Evolutionary conservation across 2,888 invertebrate genomes (phyloP).

Genomic region (Caradrina kadenii): DNA sequence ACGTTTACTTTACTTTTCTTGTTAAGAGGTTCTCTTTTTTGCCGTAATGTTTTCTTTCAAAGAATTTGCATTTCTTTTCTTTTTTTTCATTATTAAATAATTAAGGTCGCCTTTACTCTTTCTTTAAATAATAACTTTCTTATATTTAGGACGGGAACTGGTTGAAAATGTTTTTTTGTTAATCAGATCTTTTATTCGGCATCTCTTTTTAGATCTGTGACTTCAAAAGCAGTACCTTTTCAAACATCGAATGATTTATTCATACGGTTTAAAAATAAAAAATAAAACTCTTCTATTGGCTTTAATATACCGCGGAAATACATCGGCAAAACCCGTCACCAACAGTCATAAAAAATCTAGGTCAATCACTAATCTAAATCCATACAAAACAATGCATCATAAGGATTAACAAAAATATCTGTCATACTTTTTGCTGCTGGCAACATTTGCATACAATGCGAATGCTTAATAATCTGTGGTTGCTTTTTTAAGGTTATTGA

Average conservation of each 20-base stretch:
- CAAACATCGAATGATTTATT: too few species aligned
- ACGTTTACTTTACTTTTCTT: conserved; percentile 14
- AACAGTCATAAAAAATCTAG: conserved; percentile 48
- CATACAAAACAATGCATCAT: conserved; percentile 63
- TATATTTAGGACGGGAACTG: not conserved
- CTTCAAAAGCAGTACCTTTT: too few species aligned
- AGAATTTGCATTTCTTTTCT: conserved; percentile 33
- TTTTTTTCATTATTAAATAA: conserved; percentile 34
- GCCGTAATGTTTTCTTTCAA: conserved; percentile 33
- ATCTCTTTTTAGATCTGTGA: too few species aligned
- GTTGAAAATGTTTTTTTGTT: conserved; percentile 22
- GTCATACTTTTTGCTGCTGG: conserved; percentile 56
- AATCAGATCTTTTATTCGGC: conserved; percentile 1
- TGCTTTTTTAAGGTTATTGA: conserved; percentile 60
- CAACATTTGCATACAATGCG: conserved; percentile 74
- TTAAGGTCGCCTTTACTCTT: conserved; percentile 43
- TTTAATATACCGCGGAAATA: conserved; percentile 25
- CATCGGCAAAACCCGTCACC: conserved; percentile 34
- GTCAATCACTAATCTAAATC: conserved; percentile 53
- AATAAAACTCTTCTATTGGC: not conserved
- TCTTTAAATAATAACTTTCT: conserved; percentile 31
- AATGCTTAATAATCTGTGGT: conserved; percentile 59
- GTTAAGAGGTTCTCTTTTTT: conserved; percentile 33
- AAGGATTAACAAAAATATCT: conserved; percentile 52
- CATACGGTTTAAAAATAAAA: not conserved